These are phyloP conservation scores for Hirundo rustica DNA, from an alignment of 2,797 vertebrate species.

Conservation along the genomic window DNA sequence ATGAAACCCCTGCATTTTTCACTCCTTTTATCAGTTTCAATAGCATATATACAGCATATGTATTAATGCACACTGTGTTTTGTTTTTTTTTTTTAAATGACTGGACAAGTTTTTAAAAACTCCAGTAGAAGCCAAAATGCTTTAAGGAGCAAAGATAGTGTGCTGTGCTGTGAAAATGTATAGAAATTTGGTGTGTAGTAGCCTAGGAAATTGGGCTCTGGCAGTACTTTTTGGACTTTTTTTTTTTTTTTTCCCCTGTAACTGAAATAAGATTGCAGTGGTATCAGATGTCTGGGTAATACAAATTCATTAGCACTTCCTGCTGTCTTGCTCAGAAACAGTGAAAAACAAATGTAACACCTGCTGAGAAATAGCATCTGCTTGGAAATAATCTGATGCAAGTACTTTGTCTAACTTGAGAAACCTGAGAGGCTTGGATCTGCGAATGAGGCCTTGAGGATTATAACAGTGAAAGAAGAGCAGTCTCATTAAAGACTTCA, in stretches of 20 bases:
- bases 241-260: neutral
- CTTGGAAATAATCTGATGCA: constrained; percentile 69
- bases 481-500: neutral
- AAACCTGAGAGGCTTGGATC: constrained; percentile 33
- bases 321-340: constrained; percentile 67
- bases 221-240: neutral
- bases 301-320: constrained; percentile 71
- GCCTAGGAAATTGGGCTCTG: neutral
- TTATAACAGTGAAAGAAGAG: constrained; percentile 20
- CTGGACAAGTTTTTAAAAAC: neutral
- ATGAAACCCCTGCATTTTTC: neutral
- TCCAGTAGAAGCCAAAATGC: neutral
- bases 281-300: constrained; percentile 64
- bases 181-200: neutral
- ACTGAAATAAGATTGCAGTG: constrained; percentile 32
- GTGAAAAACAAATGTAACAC: constrained; percentile 74
- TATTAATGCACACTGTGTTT: neutral
- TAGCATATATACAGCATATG: neutral
- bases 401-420: constrained; percentile 64
- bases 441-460: constrained; percentile 43
- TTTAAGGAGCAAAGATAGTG: neutral
- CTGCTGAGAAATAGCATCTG: constrained; percentile 75
- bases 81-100: neutral
- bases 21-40: neutral
- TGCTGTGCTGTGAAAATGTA: neutral